These are phyloP conservation scores for Rutilus rutilus DNA, from an alignment of 2,113 vertebrate genomes.

Conservation along the genomic window DNA sequence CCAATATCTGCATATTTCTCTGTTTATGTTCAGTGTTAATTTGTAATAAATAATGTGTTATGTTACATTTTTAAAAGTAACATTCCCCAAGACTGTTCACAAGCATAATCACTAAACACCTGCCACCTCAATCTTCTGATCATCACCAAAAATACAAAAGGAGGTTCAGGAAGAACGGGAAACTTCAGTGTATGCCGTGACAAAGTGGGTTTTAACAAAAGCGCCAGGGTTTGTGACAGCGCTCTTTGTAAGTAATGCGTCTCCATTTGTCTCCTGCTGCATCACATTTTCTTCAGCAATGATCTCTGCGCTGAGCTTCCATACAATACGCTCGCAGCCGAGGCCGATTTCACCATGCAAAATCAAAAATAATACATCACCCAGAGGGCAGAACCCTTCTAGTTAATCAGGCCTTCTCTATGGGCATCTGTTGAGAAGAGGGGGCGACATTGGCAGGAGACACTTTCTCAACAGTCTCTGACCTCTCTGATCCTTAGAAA, in stretches of 20 bases:
- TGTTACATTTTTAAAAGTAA: background rate
- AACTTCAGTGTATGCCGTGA: constrained; percentile 68
- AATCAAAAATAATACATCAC: constrained; percentile 86
- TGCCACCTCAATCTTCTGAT: background rate
- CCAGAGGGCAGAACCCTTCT: constrained; percentile 74
- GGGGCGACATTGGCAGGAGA: background rate
- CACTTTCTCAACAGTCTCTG: constrained; percentile 72
- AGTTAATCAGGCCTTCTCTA: constrained; percentile 90
- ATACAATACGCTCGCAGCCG: constrained; percentile 75
- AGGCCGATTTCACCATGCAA: constrained; percentile 46
- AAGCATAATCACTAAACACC: background rate
- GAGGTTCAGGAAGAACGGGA: constrained; percentile 53
- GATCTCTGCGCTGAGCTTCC: constrained; percentile 77
- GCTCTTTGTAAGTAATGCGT: constrained; percentile 53
- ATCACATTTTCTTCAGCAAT: constrained; percentile 85
- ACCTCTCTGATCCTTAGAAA: constrained; percentile 66
- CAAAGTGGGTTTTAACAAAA: constrained; percentile 82
- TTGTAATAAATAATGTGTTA: background rate
- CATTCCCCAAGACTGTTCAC: background rate
- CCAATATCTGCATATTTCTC: constrained; percentile 43
- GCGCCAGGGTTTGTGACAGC: constrained; percentile 63
- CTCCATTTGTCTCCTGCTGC: constrained; percentile 77
- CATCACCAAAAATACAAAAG: constrained; percentile 12
- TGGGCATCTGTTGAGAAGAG: constrained; percentile 70
- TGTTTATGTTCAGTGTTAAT: constrained; percentile 36